These are phyloP conservation scores for Aleadryas rufinucha DNA, from an alignment of 2,113 vertebrate genomes.

Conservation along the genomic window DNA sequence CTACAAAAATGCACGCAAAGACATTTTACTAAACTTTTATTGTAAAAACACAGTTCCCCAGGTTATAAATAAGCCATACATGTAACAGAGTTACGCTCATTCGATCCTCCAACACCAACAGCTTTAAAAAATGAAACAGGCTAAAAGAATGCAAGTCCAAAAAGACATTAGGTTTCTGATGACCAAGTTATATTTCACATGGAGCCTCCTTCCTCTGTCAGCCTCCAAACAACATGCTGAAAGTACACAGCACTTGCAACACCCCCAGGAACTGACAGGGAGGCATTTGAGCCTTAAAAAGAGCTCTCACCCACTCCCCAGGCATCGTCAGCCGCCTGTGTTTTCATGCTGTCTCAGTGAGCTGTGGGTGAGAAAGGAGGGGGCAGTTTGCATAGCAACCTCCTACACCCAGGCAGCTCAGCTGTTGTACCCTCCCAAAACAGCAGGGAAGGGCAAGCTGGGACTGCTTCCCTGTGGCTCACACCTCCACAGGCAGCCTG, in stretches of 20 bases:
- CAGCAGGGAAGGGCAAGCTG: not conserved
- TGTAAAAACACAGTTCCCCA: slow-evolving; percentile 68
- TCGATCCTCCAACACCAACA: slow-evolving; percentile 60
- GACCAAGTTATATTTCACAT: slow-evolving; percentile 59
- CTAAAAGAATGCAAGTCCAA: slow-evolving; percentile 59
- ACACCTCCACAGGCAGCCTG: not conserved
- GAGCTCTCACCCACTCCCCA: slow-evolving; percentile 38
- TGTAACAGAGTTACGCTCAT: slow-evolving; percentile 60
- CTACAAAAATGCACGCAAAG: not conserved
- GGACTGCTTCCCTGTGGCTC: not conserved
- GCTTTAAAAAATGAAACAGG: slow-evolving; percentile 54
- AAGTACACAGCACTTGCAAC: slow-evolving; percentile 54
- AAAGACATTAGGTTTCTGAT: slow-evolving; percentile 55
- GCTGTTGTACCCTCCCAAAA: slow-evolving; percentile 30
- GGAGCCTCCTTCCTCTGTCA: slow-evolving; percentile 34
- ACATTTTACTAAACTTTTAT: slow-evolving; percentile 62
- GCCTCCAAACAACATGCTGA: slow-evolving; percentile 62
- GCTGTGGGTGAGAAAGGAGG: slow-evolving; percentile 40
- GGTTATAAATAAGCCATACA: slow-evolving; percentile 73
- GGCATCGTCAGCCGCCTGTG: not conserved
- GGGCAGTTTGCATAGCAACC: slow-evolving; percentile 62
- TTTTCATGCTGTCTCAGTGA: not conserved
- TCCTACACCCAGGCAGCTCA: slow-evolving; percentile 49
- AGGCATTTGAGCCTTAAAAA: slow-evolving; percentile 27
- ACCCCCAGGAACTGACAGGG: slow-evolving; percentile 40